Base-by-base conservation (phyloP, 2,113 vertebrate genomes). In the Pteropus alecto region DNA sequence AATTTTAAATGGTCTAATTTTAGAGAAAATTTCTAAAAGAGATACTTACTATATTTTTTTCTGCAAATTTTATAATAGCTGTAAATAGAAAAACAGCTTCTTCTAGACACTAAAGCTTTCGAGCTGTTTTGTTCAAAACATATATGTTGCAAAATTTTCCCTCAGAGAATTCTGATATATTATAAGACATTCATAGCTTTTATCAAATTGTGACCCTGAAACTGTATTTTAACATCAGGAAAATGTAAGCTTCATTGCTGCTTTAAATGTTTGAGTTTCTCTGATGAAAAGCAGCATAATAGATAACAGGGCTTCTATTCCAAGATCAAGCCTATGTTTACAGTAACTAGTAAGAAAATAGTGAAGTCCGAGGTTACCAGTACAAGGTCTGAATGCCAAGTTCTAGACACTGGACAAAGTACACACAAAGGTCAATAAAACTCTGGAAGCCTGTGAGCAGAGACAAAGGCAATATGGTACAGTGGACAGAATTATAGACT, bases 1-100 rank as follows among this genome's bases (percentile, higher is more conserved):
- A 41, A 43, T 92, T 71, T n/a, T 86, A 71, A 94, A 85, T 74
- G 88, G 63, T 54, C 79, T 83, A 77, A 65, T 46, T 93, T 73
- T 51, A 89, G 4, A 93, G 35, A 3, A 58, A 79, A 91, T 70
- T 93, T 87, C 19, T 85, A 86, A 51, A 22, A 74, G 33, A 6
- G 28, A 51, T 78, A 82, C 33, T 90, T 74, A 76, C 13, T 91
- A 46, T 26, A 21, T 21, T 71, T 82, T 93, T 70, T 60, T 26
- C 11, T 79, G 22, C 15, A 93, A 77, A 89, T 68, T 70, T 84
- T 70, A 48, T 61, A 86, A 48, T 35, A 67, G 21, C 7, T 84
- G 2, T 38, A 51, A 91, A 43, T 43, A 73, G 51, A 90, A 93
- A 86, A 91, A 30, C 16, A 41, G 9, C 28, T 21, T 68, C 68